Base-by-base conservation (phyloP, 1,140 invertebrate genomes). In the Scaptomyza montana region DNA sequence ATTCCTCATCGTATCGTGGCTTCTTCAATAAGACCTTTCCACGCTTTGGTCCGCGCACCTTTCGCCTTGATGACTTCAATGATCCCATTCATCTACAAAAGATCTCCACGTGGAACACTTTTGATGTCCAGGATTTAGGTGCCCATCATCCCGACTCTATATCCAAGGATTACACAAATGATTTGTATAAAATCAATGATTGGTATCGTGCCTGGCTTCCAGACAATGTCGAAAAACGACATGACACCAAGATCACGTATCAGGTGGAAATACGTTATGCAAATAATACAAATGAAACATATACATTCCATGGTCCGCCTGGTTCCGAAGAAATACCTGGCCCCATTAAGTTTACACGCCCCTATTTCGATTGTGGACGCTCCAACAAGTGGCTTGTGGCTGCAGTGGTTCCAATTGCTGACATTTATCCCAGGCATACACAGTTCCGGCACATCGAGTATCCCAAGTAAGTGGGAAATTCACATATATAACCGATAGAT, bases 21-120 rank as follows among this genome's bases (percentile, higher is more conserved):
- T 98, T 98, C 93, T 99, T 99, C 92, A 99, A 99, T 92, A 98
- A 97, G 92, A 99, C 98, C 0, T 94, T 99, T 92, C 97, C 97
- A 0, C 93, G 98, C 76, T 99, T 99, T 93, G 98, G 97, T 8
- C 98, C 98, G 0, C 94, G 98, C 90, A 98, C 98, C 0, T 98
- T 95, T 81, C 94, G 97, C 78, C 94, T 95, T 41, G 98, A 98
- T 91, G 97, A 98, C 93, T 98, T 98, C 80, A 98, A 98, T 90
- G 97, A 98, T 93, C 97, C 97, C 0, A 97, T 98, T 67, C 97
- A 98, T 93, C 90, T 98, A 62, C 96, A 98, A 90, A 94, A 97
- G 86, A 97, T 97, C 74, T 98, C 97, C 3, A 98, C 98, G 0
- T 93, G 97, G 78, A 98, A 98, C 84, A 98, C 97, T 0, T 97